Base-by-base conservation (phyloP, 2,797 vertebrate genomes). In the Crypturellus tataupa region DNA sequence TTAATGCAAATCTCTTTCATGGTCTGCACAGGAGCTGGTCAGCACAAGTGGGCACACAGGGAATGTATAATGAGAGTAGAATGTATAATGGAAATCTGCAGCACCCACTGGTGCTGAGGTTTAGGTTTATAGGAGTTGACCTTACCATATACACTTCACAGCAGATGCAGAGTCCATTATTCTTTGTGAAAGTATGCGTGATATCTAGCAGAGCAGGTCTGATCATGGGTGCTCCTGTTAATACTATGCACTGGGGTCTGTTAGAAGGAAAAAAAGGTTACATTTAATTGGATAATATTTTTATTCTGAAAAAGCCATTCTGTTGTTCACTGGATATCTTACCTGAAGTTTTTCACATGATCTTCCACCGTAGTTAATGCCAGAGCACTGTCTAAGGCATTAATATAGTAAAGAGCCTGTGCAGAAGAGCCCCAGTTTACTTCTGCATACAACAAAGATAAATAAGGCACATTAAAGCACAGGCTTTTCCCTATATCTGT, bases 331-430 rank as follows among this genome's bases (percentile, higher is more conserved):
- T 92, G 47, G 46, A 81, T 80, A 77, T 37, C 95, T 95, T 98
- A 99, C 99, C 99, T 99, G 98, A 99, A 99, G 96, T 99, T 99
- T 97, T 99, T 99, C 91, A 99, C 98, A 0, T 99, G 99, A 37
- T 99, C 99, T 46, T 99, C 99, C 29, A 99, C 98, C 9, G 98
- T 97, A 1, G 98, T 97, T 90, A 99, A 97, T 72, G 98, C 98
- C 93, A 99, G 97, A 44, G 99, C 98, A 0, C 98, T 98, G 97
- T 98, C 98, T 95, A 99, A 97, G 4, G 99, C 99, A 4, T 98
- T 99, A 85, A 99, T 95, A 24, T 99, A 99, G 17, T 98, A 99
- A 93, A 99, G 98, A 2, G 99, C 99, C 95, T 99, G 99, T 0
- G 98, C 99, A 51, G 99, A 99, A 10, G 99, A 99, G 12, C 99